Conservation (phyloP, 2,113 vertebrate genomes). For the Meriones unguiculatus region DNA sequence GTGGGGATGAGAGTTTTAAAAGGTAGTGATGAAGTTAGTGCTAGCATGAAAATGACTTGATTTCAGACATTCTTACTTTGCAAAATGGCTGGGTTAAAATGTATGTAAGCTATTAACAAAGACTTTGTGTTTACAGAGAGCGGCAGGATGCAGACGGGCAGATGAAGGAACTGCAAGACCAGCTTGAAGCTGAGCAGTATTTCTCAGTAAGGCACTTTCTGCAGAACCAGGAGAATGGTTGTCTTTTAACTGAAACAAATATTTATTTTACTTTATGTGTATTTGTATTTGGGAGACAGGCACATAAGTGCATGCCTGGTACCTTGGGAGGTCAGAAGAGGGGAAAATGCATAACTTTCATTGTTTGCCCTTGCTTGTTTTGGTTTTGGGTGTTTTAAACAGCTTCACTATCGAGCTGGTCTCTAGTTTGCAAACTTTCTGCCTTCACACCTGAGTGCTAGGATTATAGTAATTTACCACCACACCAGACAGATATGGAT, state of each 20-base stretch:
- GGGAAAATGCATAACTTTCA: not conserved
- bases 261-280: not conserved
- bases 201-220: constrained; percentile 92
- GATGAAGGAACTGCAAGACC: constrained; percentile 99
- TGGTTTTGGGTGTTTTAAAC: not conserved
- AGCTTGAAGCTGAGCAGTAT: constrained; percentile 98
- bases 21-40: not conserved
- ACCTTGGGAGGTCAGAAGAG: not conserved
- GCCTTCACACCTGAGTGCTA: not conserved
- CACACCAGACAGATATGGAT: not conserved
- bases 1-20: not conserved
- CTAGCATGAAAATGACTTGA: not conserved
- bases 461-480: not conserved
- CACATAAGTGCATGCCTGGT: not conserved
- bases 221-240: not conserved
- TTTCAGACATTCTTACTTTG: not conserved
- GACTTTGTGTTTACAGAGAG: constrained; percentile 89
- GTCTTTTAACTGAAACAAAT: not conserved
- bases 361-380: not conserved
- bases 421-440: not conserved
- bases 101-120: not conserved
- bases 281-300: not conserved
- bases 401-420: not conserved
- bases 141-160: constrained; percentile 97
- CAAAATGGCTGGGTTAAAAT: not conserved